phyloP scores from a whole-genome alignment of 2,113 vertebrate species.

The Hemibagrus wyckioides region DNA sequence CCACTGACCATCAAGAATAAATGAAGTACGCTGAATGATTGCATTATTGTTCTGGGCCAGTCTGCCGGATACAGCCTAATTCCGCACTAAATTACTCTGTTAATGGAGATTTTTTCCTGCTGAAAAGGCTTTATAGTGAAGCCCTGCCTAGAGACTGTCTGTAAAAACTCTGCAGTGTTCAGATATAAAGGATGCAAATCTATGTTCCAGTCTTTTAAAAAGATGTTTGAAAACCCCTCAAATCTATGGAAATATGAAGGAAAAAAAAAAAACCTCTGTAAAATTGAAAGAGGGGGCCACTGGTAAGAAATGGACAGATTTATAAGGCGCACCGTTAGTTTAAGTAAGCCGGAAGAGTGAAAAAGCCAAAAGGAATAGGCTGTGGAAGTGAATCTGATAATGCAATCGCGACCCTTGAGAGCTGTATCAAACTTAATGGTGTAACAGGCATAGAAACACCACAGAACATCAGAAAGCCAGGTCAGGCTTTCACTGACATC shows the following conservation, averaged over 20 bases:
- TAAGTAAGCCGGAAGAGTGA: conserved; percentile 16
- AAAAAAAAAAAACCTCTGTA: neutral
- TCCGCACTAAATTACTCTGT: conserved; percentile 12
- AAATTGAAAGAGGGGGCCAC: neutral
- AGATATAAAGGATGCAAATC: conserved; percentile 13
- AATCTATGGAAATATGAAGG: neutral
- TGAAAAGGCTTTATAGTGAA: conserved; percentile 12
- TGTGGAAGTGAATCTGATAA: conserved; percentile 32
- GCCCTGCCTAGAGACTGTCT: neutral
- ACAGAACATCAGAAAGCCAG: conserved; percentile 28
- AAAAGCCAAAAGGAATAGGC: neutral
- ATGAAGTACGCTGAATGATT: conserved; percentile 24
- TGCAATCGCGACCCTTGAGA: conserved; percentile 3
- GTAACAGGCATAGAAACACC: conserved; percentile 37
- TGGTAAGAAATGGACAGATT: conserved; percentile 15
- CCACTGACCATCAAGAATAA: conserved; percentile 38
- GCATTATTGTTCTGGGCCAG: conserved; percentile 32
- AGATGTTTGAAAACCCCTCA: neutral
- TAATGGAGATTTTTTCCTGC: neutral
- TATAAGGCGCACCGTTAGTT: neutral
- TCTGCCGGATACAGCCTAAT: conserved; percentile 18
- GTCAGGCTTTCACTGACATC: conserved; percentile 21
- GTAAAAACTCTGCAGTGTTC: conserved; percentile 6
- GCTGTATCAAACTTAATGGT: conserved; percentile 39
- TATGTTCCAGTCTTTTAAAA: neutral